Percentiles rank a stretch among this genome's conserved stretches.
phyloP scores from a whole-genome alignment of 2,888 invertebrate genomes.

The Plagodis dolabraria region DNA sequence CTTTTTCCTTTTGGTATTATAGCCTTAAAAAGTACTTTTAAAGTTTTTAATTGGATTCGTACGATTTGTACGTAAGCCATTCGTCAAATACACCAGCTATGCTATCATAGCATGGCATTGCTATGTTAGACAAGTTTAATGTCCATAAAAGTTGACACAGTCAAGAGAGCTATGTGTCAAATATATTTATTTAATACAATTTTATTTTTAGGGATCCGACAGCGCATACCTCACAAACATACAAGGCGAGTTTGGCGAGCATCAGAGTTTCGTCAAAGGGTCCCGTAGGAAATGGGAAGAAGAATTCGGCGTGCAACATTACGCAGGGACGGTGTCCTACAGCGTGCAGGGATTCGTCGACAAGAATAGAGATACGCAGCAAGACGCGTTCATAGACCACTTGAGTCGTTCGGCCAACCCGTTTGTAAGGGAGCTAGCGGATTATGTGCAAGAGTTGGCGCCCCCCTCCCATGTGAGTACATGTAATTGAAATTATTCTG shows the following conservation, averaged over 20 bases:
- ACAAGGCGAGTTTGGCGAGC: conserved; percentile 93
- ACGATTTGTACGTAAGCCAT: too few species aligned
- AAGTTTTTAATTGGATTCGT: too few species aligned
- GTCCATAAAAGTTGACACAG: too few species aligned
- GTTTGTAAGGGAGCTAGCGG: conserved; percentile 91
- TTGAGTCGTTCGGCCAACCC: conserved; percentile 93
- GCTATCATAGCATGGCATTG: too few species aligned
- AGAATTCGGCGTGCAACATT: conserved; percentile 95
- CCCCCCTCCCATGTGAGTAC: conserved; percentile 86
- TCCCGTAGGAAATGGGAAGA: conserved; percentile 95
- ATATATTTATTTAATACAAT: neutral
- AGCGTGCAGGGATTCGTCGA: conserved; percentile 92
- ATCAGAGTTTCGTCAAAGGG: conserved; percentile 93
- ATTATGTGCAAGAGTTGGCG: conserved; percentile 79
- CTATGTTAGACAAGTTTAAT: too few species aligned
- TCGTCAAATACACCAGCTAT: too few species aligned
- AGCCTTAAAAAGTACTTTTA: too few species aligned
- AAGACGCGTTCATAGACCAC: conserved; percentile 96
- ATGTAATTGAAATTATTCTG: neutral
- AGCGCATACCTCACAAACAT: conserved; percentile 94
- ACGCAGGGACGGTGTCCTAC: conserved; percentile 95
- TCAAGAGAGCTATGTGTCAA: neutral
- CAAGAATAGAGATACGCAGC: conserved; percentile 96
- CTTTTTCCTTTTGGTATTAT: too few species aligned
- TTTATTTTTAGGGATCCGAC: conserved; percentile 89